Conservation (phyloP, 1,140 invertebrate species). For the Drosophila guanche region DNA sequence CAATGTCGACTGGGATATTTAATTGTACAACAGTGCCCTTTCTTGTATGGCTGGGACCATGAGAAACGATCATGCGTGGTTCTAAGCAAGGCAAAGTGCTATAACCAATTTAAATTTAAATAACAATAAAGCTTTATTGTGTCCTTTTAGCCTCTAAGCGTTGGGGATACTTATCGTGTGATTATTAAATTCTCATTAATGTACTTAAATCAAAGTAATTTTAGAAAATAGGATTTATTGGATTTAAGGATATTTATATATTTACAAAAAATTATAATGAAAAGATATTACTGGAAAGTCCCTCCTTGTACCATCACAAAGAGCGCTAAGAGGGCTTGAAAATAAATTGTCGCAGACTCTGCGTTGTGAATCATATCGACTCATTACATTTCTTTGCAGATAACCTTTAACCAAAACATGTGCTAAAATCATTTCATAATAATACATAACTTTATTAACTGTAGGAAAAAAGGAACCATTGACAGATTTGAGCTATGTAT, state of each 20-base stretch:
- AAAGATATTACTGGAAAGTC: neutral
- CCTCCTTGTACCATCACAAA: constrained; percentile 11
- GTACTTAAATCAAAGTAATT: neutral
- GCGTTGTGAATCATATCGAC: constrained; percentile 6
- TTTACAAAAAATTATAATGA: too few species aligned
- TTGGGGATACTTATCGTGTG: too few species aligned
- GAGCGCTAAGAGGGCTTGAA: neutral
- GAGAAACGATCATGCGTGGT: constrained; percentile 64
- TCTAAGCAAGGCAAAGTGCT: constrained; percentile 65
- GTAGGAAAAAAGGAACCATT: constrained; percentile 8
- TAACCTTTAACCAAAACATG: constrained; percentile 14
- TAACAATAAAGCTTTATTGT: constrained; percentile 5
- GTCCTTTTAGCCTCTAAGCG: too few species aligned
- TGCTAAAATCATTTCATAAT: constrained; percentile 26
- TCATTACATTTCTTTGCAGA: constrained; percentile 24
- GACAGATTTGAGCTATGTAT: constrained; percentile 46
- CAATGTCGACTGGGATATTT: constrained; percentile 64
- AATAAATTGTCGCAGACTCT: neutral
- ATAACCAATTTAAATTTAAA: constrained; percentile 28
- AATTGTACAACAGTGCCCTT: constrained; percentile 74
- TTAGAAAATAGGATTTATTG: neutral
- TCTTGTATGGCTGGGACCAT: constrained; percentile 74
- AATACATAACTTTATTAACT: constrained; percentile 26
- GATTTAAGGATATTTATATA: neutral
- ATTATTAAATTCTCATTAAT: too few species aligned